Base-by-base conservation (phyloP, 1,140 invertebrate genomes). In the Aphelenchoides fujianensis region DNA sequence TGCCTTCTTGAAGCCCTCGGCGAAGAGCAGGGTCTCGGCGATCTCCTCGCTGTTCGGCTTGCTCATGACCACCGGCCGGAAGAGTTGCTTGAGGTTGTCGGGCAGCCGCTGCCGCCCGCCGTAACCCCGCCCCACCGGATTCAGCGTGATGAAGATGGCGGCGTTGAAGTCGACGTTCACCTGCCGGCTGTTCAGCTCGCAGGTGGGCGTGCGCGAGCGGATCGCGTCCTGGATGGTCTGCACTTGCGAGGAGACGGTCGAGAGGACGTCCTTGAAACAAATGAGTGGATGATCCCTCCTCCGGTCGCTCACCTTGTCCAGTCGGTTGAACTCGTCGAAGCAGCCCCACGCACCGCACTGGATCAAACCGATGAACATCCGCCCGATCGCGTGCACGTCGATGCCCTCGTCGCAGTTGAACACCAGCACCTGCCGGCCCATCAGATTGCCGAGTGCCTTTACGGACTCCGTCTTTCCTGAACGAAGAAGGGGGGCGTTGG, bases 81-180 rank as follows among this genome's bases (percentile, higher is more conserved):
- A 99, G 5, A 99, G 63, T 55, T 98, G 97, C 87, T 98, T 99
- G 83, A 99, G 88, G 85, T 98, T 98, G 83, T 99, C 97, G 0
- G 97, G 97, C 67, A 99, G 86, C 87, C 98, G 97, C 55, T 95
- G 98, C 72, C 97, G 89, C 28, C 96, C 97, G 54, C 96, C 96
- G 85, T 99, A 99, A 7, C 94, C 95, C 53, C 78, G 82, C 7
- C 83, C 81, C 31, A 79, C 82, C 70, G 97, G 97, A 89, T 99
- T 99, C 94, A 99, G 97, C 0, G 97, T 99, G 36, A 99, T 97
- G 85, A 99, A 99, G 70, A 99, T 96, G 0, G 96, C 97, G 92
- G 98, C 98, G 83, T 98, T 95, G 19, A 92, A 89, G n/a, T 95
- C 95, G 0, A 99, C 80, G 5, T 62, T 57, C 3, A 84, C 81